Evolutionary conservation across 2,797 vertebrate species (phyloP), one percentile per base, ranked within the genome.

Genomic region (Sebastes steindachneri): DNA sequence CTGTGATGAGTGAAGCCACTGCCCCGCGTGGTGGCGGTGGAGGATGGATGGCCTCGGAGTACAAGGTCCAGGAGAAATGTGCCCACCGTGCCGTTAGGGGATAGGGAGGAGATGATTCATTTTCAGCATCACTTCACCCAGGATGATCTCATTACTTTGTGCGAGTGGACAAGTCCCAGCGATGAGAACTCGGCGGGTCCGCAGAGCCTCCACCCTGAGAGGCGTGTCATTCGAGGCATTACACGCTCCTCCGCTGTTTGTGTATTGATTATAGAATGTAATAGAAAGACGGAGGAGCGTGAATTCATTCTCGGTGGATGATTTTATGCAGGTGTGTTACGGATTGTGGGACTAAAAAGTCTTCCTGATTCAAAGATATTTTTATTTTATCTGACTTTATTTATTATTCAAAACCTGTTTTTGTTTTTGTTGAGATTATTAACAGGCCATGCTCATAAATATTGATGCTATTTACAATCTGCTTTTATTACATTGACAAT

Each of bases 61-160:
- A 76, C 85, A 91, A 88, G 91, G 92, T 93, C 90, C 87, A 86
- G 79, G 78, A 93, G 91, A 91, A 87, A 92, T 89, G 88, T 91
- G 86, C 71, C 91, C 87, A 83, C 64, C 62, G 45, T 75, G 86
- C 82, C 78, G 69, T 86, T 78, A 71, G 92, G 89, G 92, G 88
- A 92, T 79, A 80, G 84, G 80, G 81, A 84, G 90, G 90, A 93
- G 86, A 93, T 92, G 91, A 91, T 95, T 96, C 91, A 93, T 95
- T 96, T 95, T 94, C 92, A 87, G 93, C 94, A 85, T 95, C 92
- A 88, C 92, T 93, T 93, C 94, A 94, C 93, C 89, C 90, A 75
- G 81, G 87, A 94, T 92, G 91, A 95, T 93, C 92, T 95, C 93
- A 95, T 95, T 95, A 95, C 89, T 93, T 92, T 75, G 84, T 90